Conservation (phyloP, 92 coral and sea anemone species). For the Palythoa grandis region DNA sequence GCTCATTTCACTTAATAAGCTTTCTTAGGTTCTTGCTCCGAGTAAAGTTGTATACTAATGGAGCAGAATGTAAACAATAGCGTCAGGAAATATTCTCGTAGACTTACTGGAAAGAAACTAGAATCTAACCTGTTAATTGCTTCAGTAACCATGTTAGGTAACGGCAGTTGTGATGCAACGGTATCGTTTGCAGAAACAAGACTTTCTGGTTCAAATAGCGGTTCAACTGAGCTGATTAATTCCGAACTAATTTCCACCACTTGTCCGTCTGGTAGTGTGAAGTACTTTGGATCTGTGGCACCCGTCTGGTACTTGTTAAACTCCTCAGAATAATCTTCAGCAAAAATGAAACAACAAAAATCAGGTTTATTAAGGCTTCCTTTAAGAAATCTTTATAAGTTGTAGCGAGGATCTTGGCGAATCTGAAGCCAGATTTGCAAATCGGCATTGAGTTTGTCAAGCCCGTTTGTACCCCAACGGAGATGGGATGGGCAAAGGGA, state of each 20-base stretch:
- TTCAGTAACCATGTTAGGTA: conserved; percentile 74
- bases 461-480: too few species aligned
- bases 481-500: too few species aligned
- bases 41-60: too few species aligned
- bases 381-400: not conserved
- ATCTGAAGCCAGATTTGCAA: too few species aligned
- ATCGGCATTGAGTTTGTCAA: too few species aligned
- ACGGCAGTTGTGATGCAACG: conserved; percentile 84
- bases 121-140: conserved; percentile 79
- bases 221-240: conserved; percentile 80
- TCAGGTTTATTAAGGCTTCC: not conserved
- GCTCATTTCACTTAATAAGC: too few species aligned
- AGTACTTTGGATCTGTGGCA: conserved; percentile 73
- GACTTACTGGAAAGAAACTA: too few species aligned
- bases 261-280: conserved; percentile 96
- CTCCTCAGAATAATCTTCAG: conserved; percentile 77
- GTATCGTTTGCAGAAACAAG: conserved; percentile 75
- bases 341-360: not conserved
- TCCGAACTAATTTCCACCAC: conserved; percentile 82
- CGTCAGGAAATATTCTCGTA: too few species aligned
- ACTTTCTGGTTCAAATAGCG: conserved; percentile 81
- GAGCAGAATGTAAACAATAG: too few species aligned
- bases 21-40: too few species aligned
- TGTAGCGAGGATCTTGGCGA: too few species aligned
- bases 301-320: conserved; percentile 74